Base-by-base conservation (phyloP, 1,140 invertebrate genomes). In the Macrostomum lignano region DNA sequence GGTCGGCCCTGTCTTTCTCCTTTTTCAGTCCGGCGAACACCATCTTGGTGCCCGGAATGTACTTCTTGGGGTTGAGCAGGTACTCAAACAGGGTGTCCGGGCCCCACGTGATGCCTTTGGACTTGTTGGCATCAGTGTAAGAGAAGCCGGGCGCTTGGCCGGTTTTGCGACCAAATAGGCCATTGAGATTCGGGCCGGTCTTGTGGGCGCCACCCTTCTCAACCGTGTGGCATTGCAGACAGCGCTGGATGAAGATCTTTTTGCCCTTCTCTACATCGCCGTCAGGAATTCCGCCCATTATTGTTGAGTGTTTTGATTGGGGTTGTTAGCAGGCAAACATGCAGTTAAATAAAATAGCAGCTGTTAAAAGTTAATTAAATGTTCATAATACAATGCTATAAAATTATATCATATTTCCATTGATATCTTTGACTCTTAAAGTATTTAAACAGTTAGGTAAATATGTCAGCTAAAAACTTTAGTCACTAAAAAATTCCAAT, bases 21-120 rank as follows among this genome's bases (percentile, higher is more conserved):
- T 96, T 96, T 64, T 96, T 96, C 43, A 98, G 60, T 37, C 91
- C 91, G 46, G 88, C 88, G 53, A 98, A 98, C 44, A 98, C 73
- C 88, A 96, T 96, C 51, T 91, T 91, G 37, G 88, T 93, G 43
- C 88, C 88, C 38, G 88, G 88, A 65, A 96, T 96, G 61, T 60
- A 61, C 56, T 94, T 94, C 65, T 94, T 96, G 33, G 88, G 88
- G 49, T 98, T 93, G 53, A 84, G 76, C 43, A 98, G 63, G 58
- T 98, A 98, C 42, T 73, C 71, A 46, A 81, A 88, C 1, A 96
- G 61, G 0, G 86, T 96, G 30, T 94, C 84, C 39, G 72, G 69
- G 41, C 65, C 70, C 88, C 88, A 98, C 40, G 72, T 74, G 48
- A 96, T 93, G 77, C 82, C 82, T 72, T 96, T 93, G 31, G 66